These are phyloP conservation scores for Muscidifurax raptorellus DNA, from an alignment of 1,140 invertebrate species.

Conservation along the genomic window DNA sequence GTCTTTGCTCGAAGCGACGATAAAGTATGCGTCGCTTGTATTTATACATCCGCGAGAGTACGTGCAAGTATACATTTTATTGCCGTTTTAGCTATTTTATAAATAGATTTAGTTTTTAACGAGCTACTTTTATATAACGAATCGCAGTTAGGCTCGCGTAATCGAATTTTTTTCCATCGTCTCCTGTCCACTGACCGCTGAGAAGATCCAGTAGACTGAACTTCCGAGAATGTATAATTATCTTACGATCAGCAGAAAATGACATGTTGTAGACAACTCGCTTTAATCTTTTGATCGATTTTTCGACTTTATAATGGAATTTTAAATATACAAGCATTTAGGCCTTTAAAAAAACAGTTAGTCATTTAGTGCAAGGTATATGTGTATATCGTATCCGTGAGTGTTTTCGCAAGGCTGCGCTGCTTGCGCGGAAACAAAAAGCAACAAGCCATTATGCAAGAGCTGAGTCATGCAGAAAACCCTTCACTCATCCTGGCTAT, in stretches of 20 bases:
- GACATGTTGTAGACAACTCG: conserved; percentile 1
- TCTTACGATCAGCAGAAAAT: neutral
- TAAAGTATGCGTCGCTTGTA: too few species aligned
- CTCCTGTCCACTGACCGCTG: too few species aligned
- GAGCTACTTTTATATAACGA: too few species aligned
- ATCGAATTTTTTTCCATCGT: neutral
- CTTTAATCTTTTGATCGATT: neutral
- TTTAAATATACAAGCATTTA: conserved; percentile 3
- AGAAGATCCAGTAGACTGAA: neutral
- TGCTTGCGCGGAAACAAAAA: neutral
- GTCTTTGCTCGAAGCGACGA: too few species aligned
- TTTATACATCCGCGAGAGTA: too few species aligned
- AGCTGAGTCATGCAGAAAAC: neutral
- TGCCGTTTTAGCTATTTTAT: neutral
- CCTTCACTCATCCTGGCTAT: neutral
- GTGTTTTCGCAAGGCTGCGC: neutral
- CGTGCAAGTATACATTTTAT: neutral
- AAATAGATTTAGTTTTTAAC: neutral
- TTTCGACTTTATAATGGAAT: neutral
- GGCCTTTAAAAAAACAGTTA: neutral
- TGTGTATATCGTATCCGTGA: too few species aligned
- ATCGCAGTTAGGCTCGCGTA: neutral
- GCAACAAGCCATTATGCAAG: neutral
- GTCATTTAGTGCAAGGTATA: neutral
- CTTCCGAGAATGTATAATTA: neutral